Conservation (phyloP, 2,888 invertebrate genomes). For the Athalia circularis region DNA sequence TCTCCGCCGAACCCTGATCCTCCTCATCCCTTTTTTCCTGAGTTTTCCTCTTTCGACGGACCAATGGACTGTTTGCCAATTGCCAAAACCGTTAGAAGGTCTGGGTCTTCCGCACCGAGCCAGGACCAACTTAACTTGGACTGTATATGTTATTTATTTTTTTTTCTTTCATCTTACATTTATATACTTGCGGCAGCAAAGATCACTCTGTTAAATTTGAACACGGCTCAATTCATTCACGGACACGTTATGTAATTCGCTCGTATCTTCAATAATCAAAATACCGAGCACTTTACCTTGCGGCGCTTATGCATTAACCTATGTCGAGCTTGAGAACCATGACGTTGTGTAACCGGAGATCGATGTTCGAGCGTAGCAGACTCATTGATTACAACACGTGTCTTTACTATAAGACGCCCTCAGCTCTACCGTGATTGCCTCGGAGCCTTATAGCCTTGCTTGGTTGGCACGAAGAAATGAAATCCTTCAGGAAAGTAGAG, state of each 20-base stretch:
- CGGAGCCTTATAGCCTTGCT: constrained; percentile 20
- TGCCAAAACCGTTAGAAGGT: constrained; percentile 22
- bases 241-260: not conserved
- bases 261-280: constrained; percentile 31
- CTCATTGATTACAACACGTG: constrained; percentile 44
- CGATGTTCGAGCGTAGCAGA: constrained; percentile 37
- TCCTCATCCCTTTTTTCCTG: constrained; percentile 48
- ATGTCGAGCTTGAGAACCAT: constrained; percentile 35
- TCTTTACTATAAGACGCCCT: constrained; percentile 35
- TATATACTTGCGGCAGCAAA: not conserved
- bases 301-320: constrained; percentile 44
- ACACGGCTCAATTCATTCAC: constrained; percentile 21
- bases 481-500: constrained; percentile 10
- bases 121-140: no score
- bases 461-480: not conserved
- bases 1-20: constrained; percentile 50
- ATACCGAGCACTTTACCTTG: constrained; percentile 34
- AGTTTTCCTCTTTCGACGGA: constrained; percentile 37
- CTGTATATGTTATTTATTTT: no score
- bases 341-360: constrained; percentile 40
- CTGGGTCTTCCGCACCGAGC: not conserved
- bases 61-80: constrained; percentile 13
- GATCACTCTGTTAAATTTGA: constrained; percentile 20
- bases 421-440: not conserved
- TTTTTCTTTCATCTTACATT: no score